Base-by-base conservation (phyloP, 2,113 vertebrate genomes). In the Noctilio leporinus region DNA sequence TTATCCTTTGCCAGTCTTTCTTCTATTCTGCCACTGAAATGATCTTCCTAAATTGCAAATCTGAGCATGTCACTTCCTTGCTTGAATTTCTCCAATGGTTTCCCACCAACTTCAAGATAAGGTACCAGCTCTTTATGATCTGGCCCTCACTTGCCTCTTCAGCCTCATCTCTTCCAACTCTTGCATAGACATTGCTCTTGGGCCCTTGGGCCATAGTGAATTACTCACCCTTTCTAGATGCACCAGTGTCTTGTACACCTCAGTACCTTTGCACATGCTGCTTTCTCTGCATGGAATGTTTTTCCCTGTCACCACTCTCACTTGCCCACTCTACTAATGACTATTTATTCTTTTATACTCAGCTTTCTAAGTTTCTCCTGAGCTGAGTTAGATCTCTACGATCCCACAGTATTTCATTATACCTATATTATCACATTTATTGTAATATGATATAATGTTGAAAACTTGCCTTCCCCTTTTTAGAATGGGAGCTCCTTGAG, bases 401-500 rank as follows among this genome's bases (percentile, higher is more conserved):
- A 53, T 35, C 55, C 57, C 30, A 67, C 17, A 62, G 47, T 85
- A 49, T 72, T 77, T 77, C 53, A 91, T 26, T 67, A 84, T 84
- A 64, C 38, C 19, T 73, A 10, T 80, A 62, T 53, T 45, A 62
- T 80, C 70, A 93, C 78, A n/a, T 82, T 65, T 69, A 82, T 81
- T 93, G 70, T 89, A 62, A 40, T 83, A 4, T 64, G 30, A 51
- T 43, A 47, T 80, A 70, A 64, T 83, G 24, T 76, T 73, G 55
- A 69, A 87, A 82, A 53, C 47, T 80, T 94, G 81, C 75, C 77
- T 67, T 69, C 19, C 33, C 69, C 64, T 38, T 65, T 69, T 82
- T 93, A 95, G 89, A 92, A 80, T 93, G 95, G 95, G 81, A 86
- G 75, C 84, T 92, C 94, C 65, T 89, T 87, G 70, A 43, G 91